A percentile compares a stretch with the other conserved stretches of the same genome.
Evolutionary conservation across 1,140 invertebrate species (phyloP).

Genomic region (Rhagoletis pomonella): DNA sequence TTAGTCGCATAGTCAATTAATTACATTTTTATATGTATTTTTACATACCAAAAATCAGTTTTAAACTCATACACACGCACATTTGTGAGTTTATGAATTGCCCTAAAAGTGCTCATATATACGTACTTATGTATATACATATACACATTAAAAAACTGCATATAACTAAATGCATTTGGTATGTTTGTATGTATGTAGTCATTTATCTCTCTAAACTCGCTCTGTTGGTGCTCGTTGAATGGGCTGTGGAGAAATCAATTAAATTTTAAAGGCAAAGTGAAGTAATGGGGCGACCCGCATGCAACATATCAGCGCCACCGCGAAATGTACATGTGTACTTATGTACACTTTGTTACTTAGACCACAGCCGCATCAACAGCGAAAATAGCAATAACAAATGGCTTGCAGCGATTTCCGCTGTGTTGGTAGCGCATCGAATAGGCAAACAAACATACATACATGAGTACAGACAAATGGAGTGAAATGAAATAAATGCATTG

Average conservation of each 20-base stretch:
- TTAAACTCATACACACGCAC: too few species aligned
- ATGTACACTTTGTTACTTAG: slow-evolving; percentile 1
- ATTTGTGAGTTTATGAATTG: too few species aligned
- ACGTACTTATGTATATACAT: too few species aligned
- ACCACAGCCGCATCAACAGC: slow-evolving; percentile 44
- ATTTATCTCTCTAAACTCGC: neutral
- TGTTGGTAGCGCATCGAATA: slow-evolving; percentile 36
- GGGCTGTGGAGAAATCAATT: slow-evolving; percentile 21
- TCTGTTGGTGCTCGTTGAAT: neutral
- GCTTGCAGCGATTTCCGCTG: slow-evolving; percentile 11
- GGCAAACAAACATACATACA: slow-evolving; percentile 33
- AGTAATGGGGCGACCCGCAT: neutral
- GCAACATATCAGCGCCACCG: slow-evolving; percentile 15
- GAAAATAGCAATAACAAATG: slow-evolving; percentile 43
- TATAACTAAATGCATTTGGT: too few species aligned
- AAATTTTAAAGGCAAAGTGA: slow-evolving; percentile 45
- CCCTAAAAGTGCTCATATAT: too few species aligned
- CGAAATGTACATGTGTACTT: neutral
- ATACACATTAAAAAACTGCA: too few species aligned
- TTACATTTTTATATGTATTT: too few species aligned
- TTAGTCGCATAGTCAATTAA: too few species aligned
- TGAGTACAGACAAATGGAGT: neutral
- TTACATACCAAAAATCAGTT: too few species aligned
- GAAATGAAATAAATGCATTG: slow-evolving; percentile 33
- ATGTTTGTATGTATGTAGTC: too few species aligned